A percentile compares a stretch with the other conserved stretches of the same genome.
These are phyloP conservation scores for Phytoseiulus persimilis DNA, from an alignment of 2,888 invertebrate species.

Conservation along the genomic window DNA sequence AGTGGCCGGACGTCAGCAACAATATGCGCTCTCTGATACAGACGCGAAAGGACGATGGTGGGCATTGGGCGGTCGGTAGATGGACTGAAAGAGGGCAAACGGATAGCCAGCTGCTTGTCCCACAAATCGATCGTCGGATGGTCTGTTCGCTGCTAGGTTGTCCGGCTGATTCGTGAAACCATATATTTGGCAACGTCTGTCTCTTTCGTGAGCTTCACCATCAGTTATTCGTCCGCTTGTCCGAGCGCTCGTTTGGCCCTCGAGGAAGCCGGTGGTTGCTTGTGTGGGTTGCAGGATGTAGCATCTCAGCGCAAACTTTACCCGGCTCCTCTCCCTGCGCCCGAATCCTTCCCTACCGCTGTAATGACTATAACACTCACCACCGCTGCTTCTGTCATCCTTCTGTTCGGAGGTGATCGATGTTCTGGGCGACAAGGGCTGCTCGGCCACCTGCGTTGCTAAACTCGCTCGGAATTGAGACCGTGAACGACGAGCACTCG, in stretches of 20 bases:
- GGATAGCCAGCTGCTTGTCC: neutral
- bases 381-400: neutral
- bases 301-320: neutral
- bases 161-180: neutral
- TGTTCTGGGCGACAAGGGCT: neutral
- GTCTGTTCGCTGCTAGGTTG: neutral
- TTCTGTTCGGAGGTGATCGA: neutral
- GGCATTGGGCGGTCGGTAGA: neutral
- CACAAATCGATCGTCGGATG: neutral
- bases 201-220: neutral
- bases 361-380: neutral
- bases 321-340: neutral
- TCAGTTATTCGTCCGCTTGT: neutral
- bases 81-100: neutral
- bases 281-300: neutral
- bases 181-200: neutral
- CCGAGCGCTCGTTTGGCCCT: neutral
- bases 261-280: neutral
- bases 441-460: neutral
- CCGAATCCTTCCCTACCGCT: neutral
- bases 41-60: neutral
- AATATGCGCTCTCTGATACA: neutral
- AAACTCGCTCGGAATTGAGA: neutral
- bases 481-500: neutral
- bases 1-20: too few relatives aligned